Percentiles rank a stretch among this genome's conserved stretches.
Conservation (phyloP, 2,797 vertebrate genomes). For the Trematomus bernacchii region DNA sequence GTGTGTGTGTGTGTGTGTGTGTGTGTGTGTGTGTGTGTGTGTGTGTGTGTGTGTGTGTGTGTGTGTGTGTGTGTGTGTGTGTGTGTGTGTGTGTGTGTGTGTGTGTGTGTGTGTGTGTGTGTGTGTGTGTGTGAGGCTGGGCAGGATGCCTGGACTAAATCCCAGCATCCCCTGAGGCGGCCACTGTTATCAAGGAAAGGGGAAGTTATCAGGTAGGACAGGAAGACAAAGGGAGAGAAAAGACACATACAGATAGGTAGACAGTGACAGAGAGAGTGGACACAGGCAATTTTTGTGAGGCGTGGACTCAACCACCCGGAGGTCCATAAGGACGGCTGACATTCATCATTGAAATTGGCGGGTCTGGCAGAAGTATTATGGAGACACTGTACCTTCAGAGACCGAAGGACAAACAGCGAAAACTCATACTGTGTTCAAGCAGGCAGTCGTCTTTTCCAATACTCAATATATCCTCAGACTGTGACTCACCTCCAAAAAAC, state of each 20-base stretch:
- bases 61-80: slow-evolving; percentile 25
- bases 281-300: slow-evolving; percentile 34
- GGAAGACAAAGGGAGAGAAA: slow-evolving; percentile 47
- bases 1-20: neutral
- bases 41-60: slow-evolving; percentile 30
- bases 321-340: slow-evolving; percentile 38
- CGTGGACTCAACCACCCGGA: slow-evolving; percentile 37
- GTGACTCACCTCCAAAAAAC: slow-evolving; percentile 59
- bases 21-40: slow-evolving; percentile 23
- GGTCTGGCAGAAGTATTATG: slow-evolving; percentile 22
- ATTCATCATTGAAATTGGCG: slow-evolving; percentile 58
- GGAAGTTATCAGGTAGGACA: slow-evolving; percentile 61
- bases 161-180: slow-evolving; percentile 52
- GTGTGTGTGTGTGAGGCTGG: slow-evolving; percentile 30
- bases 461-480: slow-evolving; percentile 27
- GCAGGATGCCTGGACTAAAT: slow-evolving; percentile 60
- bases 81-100: slow-evolving; percentile 3
- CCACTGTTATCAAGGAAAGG: slow-evolving; percentile 50
- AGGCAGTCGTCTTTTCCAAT: slow-evolving; percentile 41
- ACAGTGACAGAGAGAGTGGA: slow-evolving; percentile 55
- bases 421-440: slow-evolving; percentile 38
- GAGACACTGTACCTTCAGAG: slow-evolving; percentile 32
- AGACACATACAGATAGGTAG: slow-evolving; percentile 42
- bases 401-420: slow-evolving; percentile 52
- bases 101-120: slow-evolving; percentile 21